Conservation (phyloP, 1,140 invertebrate genomes). For the Adoxophyes honmai region DNA sequence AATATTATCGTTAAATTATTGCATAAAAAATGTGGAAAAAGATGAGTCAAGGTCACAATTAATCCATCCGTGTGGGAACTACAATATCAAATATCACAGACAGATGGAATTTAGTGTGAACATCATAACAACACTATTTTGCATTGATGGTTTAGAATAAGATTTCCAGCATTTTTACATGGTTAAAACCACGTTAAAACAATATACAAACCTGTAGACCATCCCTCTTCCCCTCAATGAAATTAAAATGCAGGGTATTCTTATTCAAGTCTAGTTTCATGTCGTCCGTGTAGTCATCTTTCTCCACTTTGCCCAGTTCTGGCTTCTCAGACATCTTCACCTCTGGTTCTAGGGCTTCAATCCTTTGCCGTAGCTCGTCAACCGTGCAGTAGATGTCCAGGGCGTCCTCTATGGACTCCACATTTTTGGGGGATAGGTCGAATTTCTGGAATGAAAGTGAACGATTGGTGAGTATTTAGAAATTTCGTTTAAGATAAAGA, state of each 20-base stretch:
- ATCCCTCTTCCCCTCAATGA: slow-evolving; percentile 76
- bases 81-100: too few species aligned
- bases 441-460: slow-evolving; percentile 51
- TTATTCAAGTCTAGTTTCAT: slow-evolving; percentile 62
- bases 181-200: too few species aligned
- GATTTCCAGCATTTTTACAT: too few species aligned
- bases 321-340: slow-evolving; percentile 46
- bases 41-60: too few species aligned
- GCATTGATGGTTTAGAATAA: too few species aligned
- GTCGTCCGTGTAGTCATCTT: slow-evolving; percentile 44
- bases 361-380: slow-evolving; percentile 78
- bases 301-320: slow-evolving; percentile 31
- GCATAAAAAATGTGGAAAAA: too few species aligned
- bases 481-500: too few species aligned
- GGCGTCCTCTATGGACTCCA: slow-evolving; percentile 72
- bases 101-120: too few species aligned
- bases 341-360: slow-evolving; percentile 66
- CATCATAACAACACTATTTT: too few species aligned
- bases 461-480: too few species aligned
- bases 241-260: slow-evolving; percentile 72
- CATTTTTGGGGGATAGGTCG: slow-evolving; percentile 64
- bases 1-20: too few species aligned
- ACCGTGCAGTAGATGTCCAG: slow-evolving; percentile 81
- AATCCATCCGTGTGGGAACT: too few species aligned
- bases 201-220: slow-evolving; percentile 71